Evolutionary conservation across 1,140 invertebrate species (phyloP).

Genomic region (Aphidius gifuensis): DNA sequence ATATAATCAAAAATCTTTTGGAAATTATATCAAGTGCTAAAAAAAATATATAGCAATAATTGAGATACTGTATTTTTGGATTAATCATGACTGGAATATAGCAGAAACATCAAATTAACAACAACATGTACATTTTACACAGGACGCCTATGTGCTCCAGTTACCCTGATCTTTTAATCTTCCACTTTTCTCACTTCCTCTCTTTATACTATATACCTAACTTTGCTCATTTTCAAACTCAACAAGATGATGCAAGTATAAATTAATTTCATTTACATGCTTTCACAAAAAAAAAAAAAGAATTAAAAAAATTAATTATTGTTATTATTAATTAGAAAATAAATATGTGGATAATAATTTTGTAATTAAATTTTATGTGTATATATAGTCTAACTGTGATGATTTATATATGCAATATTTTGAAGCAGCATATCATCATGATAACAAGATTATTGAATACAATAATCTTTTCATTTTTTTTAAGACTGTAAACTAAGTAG

Average conservation of each 20-base stretch:
- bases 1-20: too few species aligned
- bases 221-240: neutral
- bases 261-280: neutral
- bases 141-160: conserved; percentile 34
- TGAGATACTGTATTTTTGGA: too few species aligned
- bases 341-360: conserved; percentile 5
- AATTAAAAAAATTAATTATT: neutral
- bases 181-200: conserved; percentile 5
- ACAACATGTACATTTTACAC: conserved; percentile 1
- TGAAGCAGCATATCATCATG: neutral
- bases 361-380: neutral
- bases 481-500: conserved; percentile 21
- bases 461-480: neutral
- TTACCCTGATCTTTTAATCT: conserved; percentile 30
- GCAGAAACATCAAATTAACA: conserved; percentile 1
- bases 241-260: conserved; percentile 1
- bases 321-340: neutral
- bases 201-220: neutral
- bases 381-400: too few species aligned
- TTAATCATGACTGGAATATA: too few species aligned
- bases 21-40: too few species aligned
- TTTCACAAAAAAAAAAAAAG: conserved; percentile 1
- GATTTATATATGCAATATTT: neutral
- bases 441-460: neutral
- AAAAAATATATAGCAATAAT: too few species aligned